Evolutionary conservation across 2,888 invertebrate species (phyloP), one percentile per base, ranked within the genome.

Genomic region (Tiliacea citrago): DNA sequence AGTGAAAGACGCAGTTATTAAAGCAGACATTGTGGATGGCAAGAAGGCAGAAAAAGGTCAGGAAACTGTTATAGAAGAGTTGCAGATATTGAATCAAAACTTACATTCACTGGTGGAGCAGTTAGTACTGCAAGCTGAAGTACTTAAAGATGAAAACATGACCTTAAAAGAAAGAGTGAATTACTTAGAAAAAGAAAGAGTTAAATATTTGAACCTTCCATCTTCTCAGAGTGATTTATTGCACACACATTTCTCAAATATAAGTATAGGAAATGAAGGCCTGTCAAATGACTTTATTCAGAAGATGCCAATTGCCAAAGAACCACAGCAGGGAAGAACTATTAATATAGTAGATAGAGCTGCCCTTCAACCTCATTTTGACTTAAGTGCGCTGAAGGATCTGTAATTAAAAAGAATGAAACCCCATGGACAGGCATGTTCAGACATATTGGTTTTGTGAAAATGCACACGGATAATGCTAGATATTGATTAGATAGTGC

Each of bases 51-150:
- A 97, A 7, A 98, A 97, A 91, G 96, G 97, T 79, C 97, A 97
- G 68, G 94, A 96, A 70, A 96, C 95, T 45, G 97, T 98, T 62
- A 97, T 98, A 66, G 98, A 98, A 91, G 98, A 98, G 91, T 92
- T 98, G 61, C 97, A 97, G 90, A 97, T 97, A 65, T 93, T 97
- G 16, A 98, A 97, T 89, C 97, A 97, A 77, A 97, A 97, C 88
- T 91, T 98, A 65, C 97, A 94, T 82, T 91, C 93, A 10, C 88
- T 95, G 29, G 92, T 97, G 13, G 97, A 97, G 82, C 97, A 97
- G 89, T 93, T 98, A 69, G 96, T 98, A 21, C 93, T 97, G 66
- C 97, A 98, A 90, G 93, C 98, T 47, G 98, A 98, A 89, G 96
- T 97, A n/a, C 96, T 97, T 74, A 97, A 97, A 88, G 97, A 97